Base-by-base conservation (phyloP, 2,797 vertebrate genomes). In the Phoeniculus purpureus region DNA sequence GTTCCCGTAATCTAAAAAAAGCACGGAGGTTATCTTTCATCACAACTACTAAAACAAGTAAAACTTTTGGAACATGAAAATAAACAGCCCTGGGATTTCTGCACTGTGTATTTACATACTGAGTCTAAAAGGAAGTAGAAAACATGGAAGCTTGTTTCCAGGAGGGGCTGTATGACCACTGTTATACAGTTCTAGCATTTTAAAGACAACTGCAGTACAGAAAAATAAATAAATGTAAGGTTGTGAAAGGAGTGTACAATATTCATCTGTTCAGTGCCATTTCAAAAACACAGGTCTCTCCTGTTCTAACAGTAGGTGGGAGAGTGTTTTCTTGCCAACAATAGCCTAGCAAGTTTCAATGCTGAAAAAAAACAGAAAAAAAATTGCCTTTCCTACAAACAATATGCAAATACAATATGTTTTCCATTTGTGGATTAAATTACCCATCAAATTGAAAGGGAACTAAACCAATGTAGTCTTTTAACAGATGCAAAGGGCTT, bases 401-500 rank as follows among this genome's bases (percentile, higher is more conserved):
- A 88, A 23, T n/a, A 76, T 10, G 23, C 32, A 86, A 55, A 32
- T 4, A 83, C 91, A 87, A 47, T 15, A 51, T 0, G 2, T 25
- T 54, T 80, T 59, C 54, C 12, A 55, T 60, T 58, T 77, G 10
- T 25, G 60, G 21, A 72, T 60, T 71, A 85, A 77, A 74, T 43
- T 77, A 66, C 34, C 21, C 25, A 82, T 50, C 51, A 79, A 87
- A 87, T 31, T 61, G 29, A 80, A 74, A 61, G 54, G 34, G 66
- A 88, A 92, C 1, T 3, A 89, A 85, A 50, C 52, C 68, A 76
- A 91, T 19, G 47, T 89, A 12, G 54, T 29, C 85, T 83, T 68
- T 77, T 58, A 47, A 94, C 10, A 81, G 19, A 75, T 81, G 47
- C 43, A 87, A 92, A 94, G 93, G 55, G 27, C n/a, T 87, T 81